Evolutionary conservation across 2,797 vertebrate genomes (phyloP), one percentile per base, ranked within the genome.

Genomic region (Garrulus glandarius): DNA sequence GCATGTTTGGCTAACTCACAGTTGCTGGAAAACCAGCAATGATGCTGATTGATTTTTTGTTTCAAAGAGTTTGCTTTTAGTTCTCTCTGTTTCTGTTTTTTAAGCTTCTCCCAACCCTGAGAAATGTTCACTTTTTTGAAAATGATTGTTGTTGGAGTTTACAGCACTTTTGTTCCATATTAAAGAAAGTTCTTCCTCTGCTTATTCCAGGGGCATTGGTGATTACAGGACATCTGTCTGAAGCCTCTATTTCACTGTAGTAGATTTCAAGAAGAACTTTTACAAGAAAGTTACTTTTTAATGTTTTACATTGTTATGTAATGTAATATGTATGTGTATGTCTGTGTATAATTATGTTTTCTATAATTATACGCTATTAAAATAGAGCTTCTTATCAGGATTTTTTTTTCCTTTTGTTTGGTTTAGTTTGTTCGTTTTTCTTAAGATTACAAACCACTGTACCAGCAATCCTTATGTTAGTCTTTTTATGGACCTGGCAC

Each of bases 241-340:
- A 96, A 97, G 93, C 93, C 85, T 96, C 94, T 97, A 95, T 95
- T 96, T 92, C 96, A 96, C 93, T 97, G 94, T 96, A 96, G 94
- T 97, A 97, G 89, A 98, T 97, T 97, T 97, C 94, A 97, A 97
- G 96, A 97, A 97, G 96, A 97, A 96, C 96, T 97, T 97, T 98
- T 97, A 96, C 95, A 97, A 98, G 96, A 97, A 98, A 96, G 94
- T 95, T 96, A 95, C 97, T 98, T 97, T 97, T 97, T 96, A 94
- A 95, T 93, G 91, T 97, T 97, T 95, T 93, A 95, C 94, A 96
- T 97, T 95, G 94, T 97, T 97, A 94, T 57, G 92, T 97, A 97
- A 82, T 92, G 96, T 96, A 97, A 87, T 94, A 80, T 96, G 91
- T 96, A 96, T 39, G 92, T 96, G 94, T 97, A 93, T 91, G 95